phyloP scores from a whole-genome alignment of 2,888 invertebrate species.

The Dexiosoma caninum region DNA sequence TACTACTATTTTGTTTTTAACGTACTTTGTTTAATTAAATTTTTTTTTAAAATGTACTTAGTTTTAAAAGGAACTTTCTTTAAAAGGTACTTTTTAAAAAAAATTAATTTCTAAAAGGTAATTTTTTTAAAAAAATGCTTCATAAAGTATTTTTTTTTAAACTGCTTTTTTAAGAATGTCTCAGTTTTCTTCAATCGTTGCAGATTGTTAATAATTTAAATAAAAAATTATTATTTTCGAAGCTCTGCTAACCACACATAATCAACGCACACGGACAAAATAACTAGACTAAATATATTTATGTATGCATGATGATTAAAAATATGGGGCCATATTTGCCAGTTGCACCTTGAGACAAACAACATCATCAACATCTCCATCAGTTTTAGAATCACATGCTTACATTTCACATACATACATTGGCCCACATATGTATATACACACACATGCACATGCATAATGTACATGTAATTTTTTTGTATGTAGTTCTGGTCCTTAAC shows the following conservation, averaged over 20 bases:
- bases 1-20: too few species aligned
- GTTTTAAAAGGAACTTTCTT: not conserved
- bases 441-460: too few species aligned
- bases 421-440: too few species aligned
- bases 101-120: not conserved
- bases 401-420: not conserved
- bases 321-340: slow-evolving; percentile 3
- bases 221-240: too few species aligned
- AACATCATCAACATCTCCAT: not conserved
- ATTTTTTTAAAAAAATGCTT: not conserved
- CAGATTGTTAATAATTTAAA: too few species aligned
- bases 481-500: not conserved
- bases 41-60: too few species aligned
- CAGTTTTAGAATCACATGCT: not conserved
- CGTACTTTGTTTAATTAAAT: too few species aligned
- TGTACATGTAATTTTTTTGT: too few species aligned
- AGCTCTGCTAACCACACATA: not conserved
- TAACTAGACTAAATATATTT: slow-evolving; percentile 10
- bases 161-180: not conserved
- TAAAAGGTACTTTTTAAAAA: not conserved
- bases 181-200: not conserved
- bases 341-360: slow-evolving; percentile 1
- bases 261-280: not conserved
- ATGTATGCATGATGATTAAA: not conserved
- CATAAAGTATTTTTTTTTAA: too few species aligned